Base-by-base conservation (phyloP, 2,888 invertebrate genomes). In the Pyrgus malvae region DNA sequence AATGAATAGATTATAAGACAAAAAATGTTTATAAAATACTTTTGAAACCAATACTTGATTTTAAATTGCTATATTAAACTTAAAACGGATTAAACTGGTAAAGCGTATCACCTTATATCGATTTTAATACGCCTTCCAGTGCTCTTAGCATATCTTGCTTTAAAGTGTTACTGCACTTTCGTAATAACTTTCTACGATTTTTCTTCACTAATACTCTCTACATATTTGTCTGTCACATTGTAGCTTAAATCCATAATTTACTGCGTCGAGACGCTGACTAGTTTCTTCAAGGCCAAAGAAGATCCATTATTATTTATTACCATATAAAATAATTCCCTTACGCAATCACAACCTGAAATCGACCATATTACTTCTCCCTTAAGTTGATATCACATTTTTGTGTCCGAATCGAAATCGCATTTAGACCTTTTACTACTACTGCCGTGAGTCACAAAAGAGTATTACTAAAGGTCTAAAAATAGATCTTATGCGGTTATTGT, bases 271-370 rank as follows among this genome's bases (percentile, higher is more conserved):
- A 74, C 74, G 71, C 68, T 85, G 85, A 88, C 86, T 89, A 87
- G 87, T 83, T 83, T 80, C 76, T 68, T 79, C 83, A 89, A 89
- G 87, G 87, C 80, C 84, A 75, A 70, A 74, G 82, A 83, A 78
- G 83, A 83, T 79, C 83, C 86, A 85, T 84, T 86, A 86, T 87
- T 86, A 87, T 88, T 88, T 88, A 86, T 86, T 83, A 71, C 84
- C 79, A 70, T 83, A 83, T 82, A 78, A 78, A 80, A 79, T 74
- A 66, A 70, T 73, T 66, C 65, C 62, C 66, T 64, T 62, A 12
- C 48, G 57, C 58, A 56, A 58, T 53, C 48, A 55, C 48, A 48
- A 46, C 11, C 50, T 14, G 75, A 69, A 70, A 56, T 31, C 58
- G 56, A 72, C 78, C 70, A 70, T 83, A 78, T 60, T 46, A 27